These are phyloP conservation scores for Ormyrus rosae DNA, from an alignment of 2,888 invertebrate species.

Conservation along the genomic window DNA sequence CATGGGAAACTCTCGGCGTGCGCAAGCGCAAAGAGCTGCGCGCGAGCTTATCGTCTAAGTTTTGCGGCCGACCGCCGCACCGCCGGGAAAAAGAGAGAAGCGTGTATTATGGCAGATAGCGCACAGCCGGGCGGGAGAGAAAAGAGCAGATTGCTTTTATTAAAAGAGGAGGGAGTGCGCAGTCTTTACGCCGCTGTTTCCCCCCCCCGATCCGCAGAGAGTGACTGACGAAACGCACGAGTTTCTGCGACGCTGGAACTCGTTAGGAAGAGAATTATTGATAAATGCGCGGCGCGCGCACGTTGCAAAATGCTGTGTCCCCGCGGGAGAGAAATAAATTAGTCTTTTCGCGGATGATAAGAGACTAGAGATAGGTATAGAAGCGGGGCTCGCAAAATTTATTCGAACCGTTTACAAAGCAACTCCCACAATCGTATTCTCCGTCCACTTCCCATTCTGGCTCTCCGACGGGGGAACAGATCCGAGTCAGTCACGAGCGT, in stretches of 20 bases:
- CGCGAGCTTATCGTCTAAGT: neutral
- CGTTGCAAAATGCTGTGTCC: neutral
- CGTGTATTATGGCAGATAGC: neutral
- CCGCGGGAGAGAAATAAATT: no score
- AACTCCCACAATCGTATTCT: no score
- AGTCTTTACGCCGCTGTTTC: neutral
- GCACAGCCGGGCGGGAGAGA: neutral
- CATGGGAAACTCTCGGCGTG: slow-evolving; percentile 57
- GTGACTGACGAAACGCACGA: neutral
- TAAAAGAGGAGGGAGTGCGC: slow-evolving; percentile 19
- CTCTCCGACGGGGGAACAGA: no score
- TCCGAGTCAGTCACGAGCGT: no score
- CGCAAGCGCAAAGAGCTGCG: neutral
- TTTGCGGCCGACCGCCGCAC: neutral
- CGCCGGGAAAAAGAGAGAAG: neutral
- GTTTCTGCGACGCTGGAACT: neutral
- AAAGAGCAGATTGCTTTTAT: slow-evolving; percentile 19
- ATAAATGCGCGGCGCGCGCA: neutral
- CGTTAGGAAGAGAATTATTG: neutral
- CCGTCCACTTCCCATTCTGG: no score
- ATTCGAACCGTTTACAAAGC: no score
- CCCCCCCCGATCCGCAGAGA: slow-evolving; percentile 22
- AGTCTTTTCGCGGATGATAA: no score
- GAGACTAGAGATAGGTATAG: no score
- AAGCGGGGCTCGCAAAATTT: no score